These are phyloP conservation scores for Galagoides demidoff DNA, from an alignment of 2,797 vertebrate genomes.

Conservation along the genomic window DNA sequence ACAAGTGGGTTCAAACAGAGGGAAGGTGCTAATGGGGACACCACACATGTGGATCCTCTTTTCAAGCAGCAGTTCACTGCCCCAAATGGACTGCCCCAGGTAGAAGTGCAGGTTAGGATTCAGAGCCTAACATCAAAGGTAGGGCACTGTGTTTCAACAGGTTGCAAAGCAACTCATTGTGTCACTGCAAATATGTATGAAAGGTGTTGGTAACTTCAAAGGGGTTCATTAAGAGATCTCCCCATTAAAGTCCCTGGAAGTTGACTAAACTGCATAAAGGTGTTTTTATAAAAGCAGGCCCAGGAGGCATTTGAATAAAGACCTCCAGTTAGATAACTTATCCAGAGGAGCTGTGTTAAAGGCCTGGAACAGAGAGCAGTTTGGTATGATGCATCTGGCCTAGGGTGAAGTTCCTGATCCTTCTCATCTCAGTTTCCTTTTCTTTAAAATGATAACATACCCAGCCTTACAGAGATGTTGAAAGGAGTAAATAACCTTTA, in stretches of 20 bases:
- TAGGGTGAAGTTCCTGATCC: neutral
- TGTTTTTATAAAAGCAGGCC: neutral
- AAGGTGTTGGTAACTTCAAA: constrained; percentile 46
- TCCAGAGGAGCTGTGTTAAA: neutral
- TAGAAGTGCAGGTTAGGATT: constrained; percentile 34
- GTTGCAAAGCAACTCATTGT: constrained; percentile 42
- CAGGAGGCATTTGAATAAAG: constrained; percentile 28
- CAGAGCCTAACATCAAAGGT: constrained; percentile 42
- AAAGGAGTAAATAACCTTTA: neutral
- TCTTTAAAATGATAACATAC: constrained; percentile 14
- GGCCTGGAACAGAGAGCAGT: neutral
- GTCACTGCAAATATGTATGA: neutral
- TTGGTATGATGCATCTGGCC: neutral
- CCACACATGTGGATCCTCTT: neutral
- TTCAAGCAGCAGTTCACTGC: neutral
- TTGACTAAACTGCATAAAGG: constrained; percentile 54
- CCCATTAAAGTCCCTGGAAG: constrained; percentile 28
- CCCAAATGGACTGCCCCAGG: neutral
- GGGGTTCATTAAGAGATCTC: constrained; percentile 36
- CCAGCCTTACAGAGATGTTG: neutral
- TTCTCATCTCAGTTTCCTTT: constrained; percentile 6
- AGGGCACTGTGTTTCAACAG: constrained; percentile 43
- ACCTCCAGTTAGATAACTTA: neutral
- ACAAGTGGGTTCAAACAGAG: neutral
- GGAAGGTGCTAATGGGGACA: neutral